phyloP scores from a whole-genome alignment of 2,113 vertebrate genomes.

The Gambusia holbrooki region DNA sequence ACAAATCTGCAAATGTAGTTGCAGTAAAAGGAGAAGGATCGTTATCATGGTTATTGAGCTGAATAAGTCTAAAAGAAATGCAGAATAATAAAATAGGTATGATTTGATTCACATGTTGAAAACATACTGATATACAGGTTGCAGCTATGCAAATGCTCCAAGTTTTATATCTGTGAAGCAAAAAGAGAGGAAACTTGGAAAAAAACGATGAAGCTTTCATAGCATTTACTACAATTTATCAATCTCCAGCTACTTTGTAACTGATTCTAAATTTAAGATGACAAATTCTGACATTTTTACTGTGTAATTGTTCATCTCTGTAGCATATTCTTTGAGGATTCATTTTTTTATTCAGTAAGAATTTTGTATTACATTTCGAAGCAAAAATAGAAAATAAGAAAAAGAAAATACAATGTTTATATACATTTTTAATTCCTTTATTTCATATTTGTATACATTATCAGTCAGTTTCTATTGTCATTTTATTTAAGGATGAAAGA shows the following conservation, averaged over 20 bases:
- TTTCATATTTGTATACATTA: too few species aligned
- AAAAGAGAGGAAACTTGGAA: too few species aligned
- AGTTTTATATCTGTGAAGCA: too few species aligned
- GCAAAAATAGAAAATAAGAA: neutral
- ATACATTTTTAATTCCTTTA: too few species aligned
- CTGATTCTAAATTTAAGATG: neutral
- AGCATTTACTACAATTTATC: too few species aligned
- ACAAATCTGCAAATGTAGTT: constrained; percentile 19
- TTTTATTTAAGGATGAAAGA: too few species aligned
- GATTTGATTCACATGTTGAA: neutral
- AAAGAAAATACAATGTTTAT: too few species aligned
- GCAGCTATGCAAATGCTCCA: too few species aligned
- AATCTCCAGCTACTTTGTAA: too few species aligned
- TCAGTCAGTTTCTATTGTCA: neutral
- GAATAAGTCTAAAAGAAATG: neutral
- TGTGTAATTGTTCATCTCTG: too few species aligned
- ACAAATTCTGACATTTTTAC: neutral
- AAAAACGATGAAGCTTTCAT: too few species aligned
- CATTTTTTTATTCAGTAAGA: neutral
- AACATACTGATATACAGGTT: neutral
- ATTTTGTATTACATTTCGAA: neutral
- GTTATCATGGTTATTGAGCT: constrained; percentile 7
- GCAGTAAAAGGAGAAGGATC: neutral
- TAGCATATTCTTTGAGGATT: too few species aligned
- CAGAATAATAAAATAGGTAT: neutral